Conservation (phyloP, 2,888 invertebrate genomes). For the Calliscelio sp. region DNA sequence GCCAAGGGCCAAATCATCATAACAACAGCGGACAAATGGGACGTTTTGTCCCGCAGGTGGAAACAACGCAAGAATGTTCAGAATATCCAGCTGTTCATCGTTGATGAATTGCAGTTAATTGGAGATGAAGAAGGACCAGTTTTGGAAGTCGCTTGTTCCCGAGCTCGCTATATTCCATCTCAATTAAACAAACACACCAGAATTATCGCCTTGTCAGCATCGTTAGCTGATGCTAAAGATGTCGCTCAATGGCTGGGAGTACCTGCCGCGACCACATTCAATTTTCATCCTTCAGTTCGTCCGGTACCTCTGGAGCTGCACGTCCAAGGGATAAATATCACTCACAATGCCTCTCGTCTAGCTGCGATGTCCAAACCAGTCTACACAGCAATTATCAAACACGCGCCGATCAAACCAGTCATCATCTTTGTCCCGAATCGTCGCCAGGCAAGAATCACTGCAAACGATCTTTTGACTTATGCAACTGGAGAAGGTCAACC, state of each 20-base stretch:
- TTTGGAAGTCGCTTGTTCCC: conserved; percentile 96
- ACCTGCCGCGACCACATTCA: conserved; percentile 96
- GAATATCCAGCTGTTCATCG: conserved; percentile 97
- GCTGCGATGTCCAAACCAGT: conserved; percentile 99
- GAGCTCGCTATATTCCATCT: conserved; percentile 98
- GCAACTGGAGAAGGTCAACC: conserved; percentile 96
- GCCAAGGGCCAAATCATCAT: conserved; percentile 98
- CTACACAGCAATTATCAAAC: conserved; percentile 95
- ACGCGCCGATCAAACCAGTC: conserved; percentile 94
- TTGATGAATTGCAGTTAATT: conserved; percentile 97
- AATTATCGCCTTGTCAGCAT: conserved; percentile 97
- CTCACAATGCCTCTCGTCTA: conserved; percentile 98
- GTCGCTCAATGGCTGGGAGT: conserved; percentile 99
- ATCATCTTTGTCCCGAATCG: conserved; percentile 97
- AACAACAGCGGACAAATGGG: conserved; percentile 99
- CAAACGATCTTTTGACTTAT: conserved; percentile 97
- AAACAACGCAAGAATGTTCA: conserved; percentile 99
- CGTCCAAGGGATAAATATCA: conserved; percentile 98
- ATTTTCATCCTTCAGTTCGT: conserved; percentile 99
- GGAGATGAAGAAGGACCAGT: conserved; percentile 97
- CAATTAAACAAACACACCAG: conserved; percentile 96
- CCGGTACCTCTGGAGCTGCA: conserved; percentile 98
- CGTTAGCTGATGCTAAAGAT: conserved; percentile 97
- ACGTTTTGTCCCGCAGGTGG: conserved; percentile 98
- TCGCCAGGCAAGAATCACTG: conserved; percentile 96